Evolutionary conservation across 2,888 invertebrate species (phyloP).

Genomic region (Athalia circularis): DNA sequence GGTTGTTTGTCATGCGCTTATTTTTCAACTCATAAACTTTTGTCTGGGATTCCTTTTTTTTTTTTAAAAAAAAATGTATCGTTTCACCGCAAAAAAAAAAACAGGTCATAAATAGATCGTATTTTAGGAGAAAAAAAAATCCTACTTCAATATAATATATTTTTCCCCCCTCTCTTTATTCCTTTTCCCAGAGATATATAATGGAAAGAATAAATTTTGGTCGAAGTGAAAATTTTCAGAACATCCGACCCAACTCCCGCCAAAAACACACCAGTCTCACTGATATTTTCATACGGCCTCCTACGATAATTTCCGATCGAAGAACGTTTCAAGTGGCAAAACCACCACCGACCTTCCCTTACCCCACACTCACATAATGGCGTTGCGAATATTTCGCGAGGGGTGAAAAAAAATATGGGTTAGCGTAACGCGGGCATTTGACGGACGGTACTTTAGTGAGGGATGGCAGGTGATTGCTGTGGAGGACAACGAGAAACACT

Average conservation of each 20-base stretch:
- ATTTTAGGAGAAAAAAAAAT: background rate
- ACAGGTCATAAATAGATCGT: background rate
- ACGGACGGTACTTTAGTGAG: background rate
- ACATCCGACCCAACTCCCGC: too few relatives aligned
- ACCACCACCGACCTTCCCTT: too few relatives aligned
- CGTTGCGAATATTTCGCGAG: too few relatives aligned
- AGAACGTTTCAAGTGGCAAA: background rate
- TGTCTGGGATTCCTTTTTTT: background rate
- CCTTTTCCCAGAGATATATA: too few relatives aligned
- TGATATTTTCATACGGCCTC: background rate
- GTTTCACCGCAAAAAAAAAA: background rate
- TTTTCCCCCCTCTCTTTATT: background rate
- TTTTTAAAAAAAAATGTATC: background rate
- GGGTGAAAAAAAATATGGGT: too few relatives aligned
- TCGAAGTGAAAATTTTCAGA: too few relatives aligned
- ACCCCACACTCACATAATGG: too few relatives aligned
- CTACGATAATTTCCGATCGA: constrained; percentile 10
- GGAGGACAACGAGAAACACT: constrained; percentile 27
- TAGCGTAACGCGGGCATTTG: background rate
- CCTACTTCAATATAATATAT: background rate
- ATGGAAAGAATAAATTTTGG: too few relatives aligned
- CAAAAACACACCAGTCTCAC: background rate
- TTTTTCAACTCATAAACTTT: constrained; percentile 38
- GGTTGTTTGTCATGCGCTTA: constrained; percentile 35
- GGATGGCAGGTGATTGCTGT: constrained; percentile 15